Percentiles rank a stretch among this genome's conserved stretches.
Conservation (phyloP, 2,888 invertebrate genomes). For the Phalangium opilio region DNA sequence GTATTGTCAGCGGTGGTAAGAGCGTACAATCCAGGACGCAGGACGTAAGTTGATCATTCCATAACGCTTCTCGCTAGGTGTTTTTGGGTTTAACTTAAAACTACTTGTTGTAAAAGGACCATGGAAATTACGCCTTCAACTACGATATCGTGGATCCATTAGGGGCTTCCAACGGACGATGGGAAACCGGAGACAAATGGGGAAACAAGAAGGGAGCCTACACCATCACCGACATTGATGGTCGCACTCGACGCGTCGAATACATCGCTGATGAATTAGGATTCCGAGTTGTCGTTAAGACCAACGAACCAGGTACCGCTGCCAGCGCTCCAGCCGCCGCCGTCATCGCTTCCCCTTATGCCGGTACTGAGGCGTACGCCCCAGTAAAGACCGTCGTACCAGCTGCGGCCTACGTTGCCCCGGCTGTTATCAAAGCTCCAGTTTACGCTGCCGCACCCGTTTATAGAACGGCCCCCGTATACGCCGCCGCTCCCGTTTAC, state of each 20-base stretch:
- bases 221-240: slow-evolving; percentile 18
- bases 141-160: slow-evolving; percentile 15
- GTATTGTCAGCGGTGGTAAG: not conserved
- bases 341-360: slow-evolving; percentile 11
- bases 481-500: slow-evolving; percentile 4
- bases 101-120: slow-evolving; percentile 10
- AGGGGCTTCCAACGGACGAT: slow-evolving; percentile 15
- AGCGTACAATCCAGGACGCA: slow-evolving; percentile 6
- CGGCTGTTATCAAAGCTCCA: slow-evolving; percentile 1
- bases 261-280: slow-evolving; percentile 15
- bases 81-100: too few species aligned
- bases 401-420: slow-evolving; percentile 8
- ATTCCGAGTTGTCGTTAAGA: slow-evolving; percentile 13
- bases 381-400: slow-evolving; percentile 7
- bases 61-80: too few species aligned
- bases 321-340: slow-evolving; percentile 15
- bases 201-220: slow-evolving; percentile 20
- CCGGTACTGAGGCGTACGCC: slow-evolving; percentile 7
- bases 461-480: not conserved
- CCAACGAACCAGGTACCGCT: slow-evolving; percentile 17
- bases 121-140: slow-evolving; percentile 14
- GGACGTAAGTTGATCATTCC: slow-evolving; percentile 9
- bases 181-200: slow-evolving; percentile 16
- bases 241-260: slow-evolving; percentile 16
- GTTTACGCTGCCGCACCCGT: slow-evolving; percentile 5